A percentile compares a stretch with the other conserved stretches of the same genome.
phyloP scores from a whole-genome alignment of 2,888 invertebrate species.

The Stomorhina lunata region DNA sequence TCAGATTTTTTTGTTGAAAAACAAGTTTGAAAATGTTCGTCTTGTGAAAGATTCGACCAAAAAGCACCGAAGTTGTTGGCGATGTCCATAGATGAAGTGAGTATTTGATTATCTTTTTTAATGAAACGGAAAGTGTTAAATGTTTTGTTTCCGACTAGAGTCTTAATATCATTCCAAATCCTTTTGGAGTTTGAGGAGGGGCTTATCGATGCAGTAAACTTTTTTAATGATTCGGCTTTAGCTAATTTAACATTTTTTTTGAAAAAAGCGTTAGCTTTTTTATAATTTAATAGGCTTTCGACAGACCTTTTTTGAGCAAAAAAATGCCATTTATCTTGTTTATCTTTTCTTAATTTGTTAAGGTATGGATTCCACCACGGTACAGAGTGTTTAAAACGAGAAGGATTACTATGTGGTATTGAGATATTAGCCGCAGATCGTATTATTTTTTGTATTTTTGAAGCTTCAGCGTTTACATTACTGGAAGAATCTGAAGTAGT shows the following conservation, averaged over 20 bases:
- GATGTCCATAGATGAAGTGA: background rate
- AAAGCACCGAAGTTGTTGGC: background rate
- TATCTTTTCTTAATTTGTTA: background rate
- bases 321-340: background rate
- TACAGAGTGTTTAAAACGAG: background rate
- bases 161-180: constrained; percentile 26
- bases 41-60: constrained; percentile 17
- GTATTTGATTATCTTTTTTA: background rate
- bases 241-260: constrained; percentile 16
- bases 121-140: background rate
- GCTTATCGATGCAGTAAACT: constrained; percentile 2
- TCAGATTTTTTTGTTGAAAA: background rate
- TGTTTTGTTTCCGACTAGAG: background rate
- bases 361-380: constrained; percentile 14
- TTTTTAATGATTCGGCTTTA: background rate
- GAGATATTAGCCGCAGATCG: background rate
- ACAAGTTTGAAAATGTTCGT: background rate
- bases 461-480: constrained; percentile 13
- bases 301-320: background rate
- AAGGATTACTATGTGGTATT: background rate
- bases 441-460: constrained; percentile 9
- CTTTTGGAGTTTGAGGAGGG: background rate
- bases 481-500: background rate
- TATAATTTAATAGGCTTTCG: constrained; percentile 6
- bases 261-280: constrained; percentile 28